These are phyloP conservation scores for Drosophila mayaguana DNA, from an alignment of 2,888 invertebrate species.

Conservation along the genomic window DNA sequence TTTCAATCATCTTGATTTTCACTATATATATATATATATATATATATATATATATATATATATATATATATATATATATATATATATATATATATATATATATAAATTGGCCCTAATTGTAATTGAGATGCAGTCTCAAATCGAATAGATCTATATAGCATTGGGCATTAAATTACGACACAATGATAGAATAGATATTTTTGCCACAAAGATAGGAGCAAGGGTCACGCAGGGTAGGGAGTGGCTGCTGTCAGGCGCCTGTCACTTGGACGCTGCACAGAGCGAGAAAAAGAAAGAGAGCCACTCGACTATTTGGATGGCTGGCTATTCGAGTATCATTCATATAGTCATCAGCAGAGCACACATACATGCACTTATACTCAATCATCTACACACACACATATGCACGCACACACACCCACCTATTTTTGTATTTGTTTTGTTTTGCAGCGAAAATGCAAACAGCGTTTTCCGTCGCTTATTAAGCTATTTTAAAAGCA, in stretches of 20 bases:
- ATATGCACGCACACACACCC: slow-evolving; percentile 10
- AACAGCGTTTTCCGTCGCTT: slow-evolving; percentile 54
- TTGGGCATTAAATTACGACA: slow-evolving; percentile 56
- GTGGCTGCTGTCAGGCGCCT: slow-evolving; percentile 23
- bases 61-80: too few relatives aligned
- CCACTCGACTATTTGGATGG: slow-evolving; percentile 43
- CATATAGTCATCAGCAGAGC: slow-evolving; percentile 54
- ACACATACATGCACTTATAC: not conserved
- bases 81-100: too few relatives aligned
- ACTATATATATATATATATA: too few relatives aligned
- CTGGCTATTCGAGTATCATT: slow-evolving; percentile 54
- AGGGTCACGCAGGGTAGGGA: not conserved
- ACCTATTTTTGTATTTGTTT: slow-evolving; percentile 50
- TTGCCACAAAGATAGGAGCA: not conserved
- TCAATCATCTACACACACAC: not conserved
- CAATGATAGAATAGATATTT: slow-evolving; percentile 28
- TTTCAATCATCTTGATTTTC: too few relatives aligned
- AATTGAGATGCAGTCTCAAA: slow-evolving; percentile 64
- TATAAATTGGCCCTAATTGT: slow-evolving; percentile 67
- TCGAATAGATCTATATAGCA: slow-evolving; percentile 51
- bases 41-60: too few relatives aligned
- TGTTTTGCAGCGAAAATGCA: slow-evolving; percentile 55
- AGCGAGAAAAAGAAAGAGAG: slow-evolving; percentile 9
- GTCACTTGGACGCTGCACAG: slow-evolving; percentile 20
- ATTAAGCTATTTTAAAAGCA: slow-evolving; percentile 71